These are phyloP conservation scores for Neoaliturus tenellus DNA, from an alignment of 2,888 invertebrate genomes.

Conservation along the genomic window DNA sequence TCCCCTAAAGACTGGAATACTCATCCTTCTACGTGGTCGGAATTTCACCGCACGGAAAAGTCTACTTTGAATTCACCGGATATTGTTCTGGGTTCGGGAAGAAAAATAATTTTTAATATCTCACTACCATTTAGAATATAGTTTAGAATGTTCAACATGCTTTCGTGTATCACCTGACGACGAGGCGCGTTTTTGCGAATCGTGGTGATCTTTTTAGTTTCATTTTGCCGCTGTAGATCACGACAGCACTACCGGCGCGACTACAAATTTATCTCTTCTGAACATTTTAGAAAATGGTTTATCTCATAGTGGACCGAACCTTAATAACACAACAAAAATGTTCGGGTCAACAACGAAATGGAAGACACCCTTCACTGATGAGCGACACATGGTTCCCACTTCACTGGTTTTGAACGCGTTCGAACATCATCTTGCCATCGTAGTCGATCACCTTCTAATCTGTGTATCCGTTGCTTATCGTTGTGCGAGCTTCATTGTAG, in stretches of 20 bases:
- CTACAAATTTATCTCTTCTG: neutral
- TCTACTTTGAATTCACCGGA: neutral
- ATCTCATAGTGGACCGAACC: neutral
- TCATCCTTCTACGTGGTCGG: slow-evolving; percentile 16
- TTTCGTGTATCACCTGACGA: slow-evolving; percentile 26
- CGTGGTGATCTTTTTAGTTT: neutral
- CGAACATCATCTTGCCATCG: neutral
- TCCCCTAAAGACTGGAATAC: neutral
- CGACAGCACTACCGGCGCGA: neutral
- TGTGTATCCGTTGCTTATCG: too few species aligned
- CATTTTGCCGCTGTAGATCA: neutral
- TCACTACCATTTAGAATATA: slow-evolving; percentile 41
- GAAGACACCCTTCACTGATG: too few species aligned
- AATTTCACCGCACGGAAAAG: neutral
- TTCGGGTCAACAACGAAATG: too few species aligned
- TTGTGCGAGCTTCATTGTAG: too few species aligned
- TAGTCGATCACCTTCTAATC: neutral
- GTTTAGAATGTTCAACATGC: slow-evolving; percentile 36
- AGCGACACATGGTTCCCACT: neutral
- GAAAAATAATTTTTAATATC: slow-evolving; percentile 34
- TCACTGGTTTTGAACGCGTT: neutral
- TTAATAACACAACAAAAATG: too few species aligned
- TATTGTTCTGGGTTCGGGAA: slow-evolving; percentile 41
- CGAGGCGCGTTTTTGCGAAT: neutral
- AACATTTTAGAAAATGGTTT: neutral